Percentiles rank a stretch among this genome's conserved stretches.
Evolutionary conservation across 2,113 vertebrate species (phyloP).

Genomic region (Aspidoscelis tigris): DNA sequence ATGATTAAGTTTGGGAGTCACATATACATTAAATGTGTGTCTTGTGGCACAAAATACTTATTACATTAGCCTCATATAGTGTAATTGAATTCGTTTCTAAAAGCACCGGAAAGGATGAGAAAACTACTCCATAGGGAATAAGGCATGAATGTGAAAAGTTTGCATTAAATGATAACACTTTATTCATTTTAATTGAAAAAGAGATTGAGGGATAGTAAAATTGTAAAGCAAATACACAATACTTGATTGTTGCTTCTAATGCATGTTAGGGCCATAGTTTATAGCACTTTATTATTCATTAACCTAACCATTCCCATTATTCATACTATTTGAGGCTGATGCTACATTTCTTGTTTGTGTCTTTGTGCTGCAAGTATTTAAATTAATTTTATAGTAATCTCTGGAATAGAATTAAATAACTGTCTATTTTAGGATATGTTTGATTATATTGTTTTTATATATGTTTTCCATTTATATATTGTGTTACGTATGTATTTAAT

Average conservation of each 20-base stretch:
- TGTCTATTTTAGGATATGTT: too few relatives aligned
- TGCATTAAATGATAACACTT: conserved; percentile 31
- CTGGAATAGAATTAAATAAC: conserved; percentile 19
- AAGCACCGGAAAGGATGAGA: conserved; percentile 47
- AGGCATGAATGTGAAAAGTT: conserved; percentile 37
- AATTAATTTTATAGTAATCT: conserved; percentile 19
- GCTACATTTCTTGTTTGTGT: not conserved
- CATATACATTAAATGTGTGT: conserved; percentile 33
- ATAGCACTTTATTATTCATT: not conserved
- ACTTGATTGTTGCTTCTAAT: not conserved
- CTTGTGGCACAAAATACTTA: conserved; percentile 40
- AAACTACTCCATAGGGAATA: conserved; percentile 32
- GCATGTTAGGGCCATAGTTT: not conserved
- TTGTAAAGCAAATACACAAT: conserved; percentile 27
- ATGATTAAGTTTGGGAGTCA: conserved; percentile 36
- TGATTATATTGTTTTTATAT: too few relatives aligned
- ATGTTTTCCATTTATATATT: too few relatives aligned
- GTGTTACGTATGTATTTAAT: too few relatives aligned
- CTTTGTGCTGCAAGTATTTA: too few relatives aligned
- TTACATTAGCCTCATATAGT: conserved; percentile 20
- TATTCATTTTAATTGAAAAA: conserved; percentile 27
- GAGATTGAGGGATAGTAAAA: not conserved
- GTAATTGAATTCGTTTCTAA: conserved; percentile 41
- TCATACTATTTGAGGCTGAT: not conserved
- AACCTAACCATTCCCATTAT: not conserved